These are phyloP conservation scores for Pangasius larnaudii DNA, from an alignment of 2,797 vertebrate genomes.

Conservation along the genomic window DNA sequence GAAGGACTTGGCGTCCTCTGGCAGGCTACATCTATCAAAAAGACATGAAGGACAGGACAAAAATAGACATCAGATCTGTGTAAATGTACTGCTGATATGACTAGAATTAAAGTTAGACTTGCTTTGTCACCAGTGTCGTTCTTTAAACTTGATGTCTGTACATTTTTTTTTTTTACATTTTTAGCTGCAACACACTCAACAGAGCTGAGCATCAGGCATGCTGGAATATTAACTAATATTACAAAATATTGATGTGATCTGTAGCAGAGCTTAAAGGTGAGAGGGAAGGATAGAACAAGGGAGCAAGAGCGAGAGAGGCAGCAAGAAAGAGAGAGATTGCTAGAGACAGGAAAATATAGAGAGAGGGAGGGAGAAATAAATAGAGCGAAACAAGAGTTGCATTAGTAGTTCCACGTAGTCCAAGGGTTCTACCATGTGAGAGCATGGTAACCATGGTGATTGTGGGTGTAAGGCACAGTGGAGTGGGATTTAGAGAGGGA, in stretches of 20 bases:
- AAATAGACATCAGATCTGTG: not conserved
- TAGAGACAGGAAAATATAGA: not conserved
- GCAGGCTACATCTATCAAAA: slow-evolving; percentile 72
- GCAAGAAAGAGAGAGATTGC: not conserved
- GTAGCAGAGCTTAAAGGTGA: slow-evolving; percentile 2
- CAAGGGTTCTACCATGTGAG: slow-evolving; percentile 19
- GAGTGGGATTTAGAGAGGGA: slow-evolving; percentile 64
- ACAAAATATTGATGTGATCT: not conserved
- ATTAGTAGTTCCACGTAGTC: slow-evolving; percentile 42
- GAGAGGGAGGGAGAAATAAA: slow-evolving; percentile 23
- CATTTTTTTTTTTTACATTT: not conserved
- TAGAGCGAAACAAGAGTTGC: slow-evolving; percentile 45
- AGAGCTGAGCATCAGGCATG: no score
- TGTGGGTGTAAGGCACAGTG: slow-evolving; percentile 67
- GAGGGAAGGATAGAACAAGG: slow-evolving; percentile 32
- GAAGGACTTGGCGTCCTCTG: slow-evolving; percentile 78
- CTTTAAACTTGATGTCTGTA: not conserved
- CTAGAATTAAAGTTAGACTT: not conserved
- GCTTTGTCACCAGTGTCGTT: not conserved
- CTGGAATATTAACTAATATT: not conserved
- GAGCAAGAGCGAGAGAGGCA: not conserved
- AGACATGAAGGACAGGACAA: slow-evolving; percentile 29
- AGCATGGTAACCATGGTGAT: slow-evolving; percentile 74
- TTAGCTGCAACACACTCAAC: not conserved
- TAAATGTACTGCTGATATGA: not conserved